Evolutionary conservation across 1,140 invertebrate species (phyloP).

Genomic region (Bradysia coprophila): DNA sequence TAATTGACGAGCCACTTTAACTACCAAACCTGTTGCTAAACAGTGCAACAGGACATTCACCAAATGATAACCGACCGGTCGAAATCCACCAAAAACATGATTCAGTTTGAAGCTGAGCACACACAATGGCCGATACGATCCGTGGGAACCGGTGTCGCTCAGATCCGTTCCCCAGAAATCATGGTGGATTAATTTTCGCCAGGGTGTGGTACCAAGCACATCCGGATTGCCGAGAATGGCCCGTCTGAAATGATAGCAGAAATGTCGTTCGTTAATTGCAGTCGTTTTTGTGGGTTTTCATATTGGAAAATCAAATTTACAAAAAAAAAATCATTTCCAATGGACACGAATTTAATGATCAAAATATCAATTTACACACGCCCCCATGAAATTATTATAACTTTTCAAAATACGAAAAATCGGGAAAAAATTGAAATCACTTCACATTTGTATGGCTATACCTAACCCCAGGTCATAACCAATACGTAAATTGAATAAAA

Average conservation of each 20-base stretch:
- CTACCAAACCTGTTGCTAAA: conserved; percentile 59
- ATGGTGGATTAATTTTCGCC: conserved; percentile 50
- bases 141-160: conserved; percentile 70
- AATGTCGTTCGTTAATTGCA: too few species aligned
- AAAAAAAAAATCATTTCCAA: too few species aligned
- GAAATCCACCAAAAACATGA: conserved; percentile 68
- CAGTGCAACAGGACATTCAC: conserved; percentile 77
- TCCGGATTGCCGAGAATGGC: conserved; percentile 79
- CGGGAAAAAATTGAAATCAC: too few species aligned
- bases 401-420: too few species aligned
- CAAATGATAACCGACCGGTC: conserved; percentile 81
- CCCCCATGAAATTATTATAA: too few species aligned
- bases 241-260: conserved; percentile 64
- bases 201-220: conserved; percentile 53
- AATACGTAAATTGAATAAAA: too few species aligned
- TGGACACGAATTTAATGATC: too few species aligned
- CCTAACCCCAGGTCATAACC: too few species aligned
- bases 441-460: too few species aligned
- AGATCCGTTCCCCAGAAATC: conserved; percentile 90
- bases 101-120: conserved; percentile 86
- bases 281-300: too few species aligned
- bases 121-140: conserved; percentile 81
- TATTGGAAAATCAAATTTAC: too few species aligned
- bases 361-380: too few species aligned
- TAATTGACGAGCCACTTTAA: conserved; percentile 43